Conservation (phyloP, 2,888 invertebrate species). For the Blastobasis lacticolella region DNA sequence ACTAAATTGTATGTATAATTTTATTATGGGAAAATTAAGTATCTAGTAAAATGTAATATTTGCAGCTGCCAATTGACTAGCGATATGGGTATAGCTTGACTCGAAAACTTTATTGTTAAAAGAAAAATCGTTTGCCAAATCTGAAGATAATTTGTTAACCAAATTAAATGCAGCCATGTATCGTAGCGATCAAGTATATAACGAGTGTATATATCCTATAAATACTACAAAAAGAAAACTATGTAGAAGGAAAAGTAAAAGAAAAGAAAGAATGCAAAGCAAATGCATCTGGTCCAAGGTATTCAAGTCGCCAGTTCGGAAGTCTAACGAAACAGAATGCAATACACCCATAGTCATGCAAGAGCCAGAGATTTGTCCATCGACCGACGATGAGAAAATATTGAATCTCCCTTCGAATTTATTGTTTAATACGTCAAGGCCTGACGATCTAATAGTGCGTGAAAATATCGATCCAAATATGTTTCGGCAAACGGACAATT, state of each 20-base stretch:
- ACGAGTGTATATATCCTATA: constrained; percentile 38
- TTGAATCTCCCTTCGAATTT: no score
- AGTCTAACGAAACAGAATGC: no score
- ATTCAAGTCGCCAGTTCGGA: constrained; percentile 29
- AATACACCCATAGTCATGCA: no score
- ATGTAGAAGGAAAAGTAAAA: constrained; percentile 11
- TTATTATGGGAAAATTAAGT: no score
- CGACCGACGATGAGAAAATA: no score
- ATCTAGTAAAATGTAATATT: no score
- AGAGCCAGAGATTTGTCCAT: no score
- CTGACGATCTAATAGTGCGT: no score
- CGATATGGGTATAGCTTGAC: constrained; percentile 25
- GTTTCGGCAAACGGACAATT: no score
- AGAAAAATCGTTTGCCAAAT: constrained; percentile 10
- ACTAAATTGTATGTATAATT: no score
- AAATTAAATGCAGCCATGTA: constrained; percentile 26
- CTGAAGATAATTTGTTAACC: constrained; percentile 13
- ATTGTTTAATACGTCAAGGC: no score
- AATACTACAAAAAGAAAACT: constrained; percentile 5
- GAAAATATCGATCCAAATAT: no score
- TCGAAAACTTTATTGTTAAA: constrained; percentile 13
- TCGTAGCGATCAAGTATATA: constrained; percentile 38
- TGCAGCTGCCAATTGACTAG: not conserved
- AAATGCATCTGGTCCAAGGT: constrained; percentile 37
- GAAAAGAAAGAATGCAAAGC: constrained; percentile 8